A percentile compares a stretch with the other conserved stretches of the same genome.
phyloP scores from a whole-genome alignment of 2,888 invertebrate species.

The Bruchidius siliquastri region DNA sequence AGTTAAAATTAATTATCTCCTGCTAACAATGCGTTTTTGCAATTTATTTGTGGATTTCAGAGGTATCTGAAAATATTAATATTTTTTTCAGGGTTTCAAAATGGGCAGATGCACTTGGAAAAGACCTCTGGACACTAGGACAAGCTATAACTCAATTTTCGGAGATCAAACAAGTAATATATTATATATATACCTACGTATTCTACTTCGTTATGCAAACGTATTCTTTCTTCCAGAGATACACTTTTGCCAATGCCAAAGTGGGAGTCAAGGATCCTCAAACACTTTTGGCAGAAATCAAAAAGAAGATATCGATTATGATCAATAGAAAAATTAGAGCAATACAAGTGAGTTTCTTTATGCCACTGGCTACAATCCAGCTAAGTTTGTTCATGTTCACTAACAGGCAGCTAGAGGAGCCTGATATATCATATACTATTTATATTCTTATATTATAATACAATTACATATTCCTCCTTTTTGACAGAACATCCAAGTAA shows the following conservation, averaged over 20 bases:
- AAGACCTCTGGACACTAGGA: conserved; percentile 74
- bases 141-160: conserved; percentile 71
- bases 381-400: no score
- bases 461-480: background rate
- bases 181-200: background rate
- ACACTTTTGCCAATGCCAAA: conserved; percentile 71
- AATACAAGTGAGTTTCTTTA: conserved; percentile 63
- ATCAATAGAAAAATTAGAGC: conserved; percentile 84
- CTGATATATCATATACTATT: no score
- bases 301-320: conserved; percentile 78
- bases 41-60: background rate
- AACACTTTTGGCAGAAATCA: conserved; percentile 72
- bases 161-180: conserved; percentile 68
- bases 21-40: background rate
- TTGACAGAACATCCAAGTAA: conserved; percentile 69
- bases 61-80: background rate
- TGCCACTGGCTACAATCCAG: no score
- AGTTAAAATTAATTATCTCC: conserved; percentile 23
- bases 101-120: conserved; percentile 77
- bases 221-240: conserved; percentile 57
- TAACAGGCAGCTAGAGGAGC: no score
- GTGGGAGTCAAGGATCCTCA: conserved; percentile 77
- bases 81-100: conserved; percentile 62
- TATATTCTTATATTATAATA: no score
- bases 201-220: background rate